Percentiles rank a stretch among this genome's conserved stretches.
Evolutionary conservation across 2,113 vertebrate species (phyloP).

Genomic region (Hippocampus mohnikei): DNA sequence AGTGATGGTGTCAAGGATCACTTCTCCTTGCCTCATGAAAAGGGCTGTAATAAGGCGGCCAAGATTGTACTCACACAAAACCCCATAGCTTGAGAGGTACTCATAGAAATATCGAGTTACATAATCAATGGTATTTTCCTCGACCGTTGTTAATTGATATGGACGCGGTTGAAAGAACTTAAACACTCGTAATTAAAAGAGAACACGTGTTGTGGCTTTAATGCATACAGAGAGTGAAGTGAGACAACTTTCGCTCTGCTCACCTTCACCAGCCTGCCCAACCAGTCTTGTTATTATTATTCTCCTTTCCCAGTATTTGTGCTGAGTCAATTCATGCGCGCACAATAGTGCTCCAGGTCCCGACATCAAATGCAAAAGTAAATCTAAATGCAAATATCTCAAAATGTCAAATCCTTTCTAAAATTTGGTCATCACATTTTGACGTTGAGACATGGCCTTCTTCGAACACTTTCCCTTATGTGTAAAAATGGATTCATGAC

Average conservation of each 20-base stretch:
- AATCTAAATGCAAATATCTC: not conserved
- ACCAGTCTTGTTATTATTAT: not conserved
- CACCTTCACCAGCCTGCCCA: not conserved
- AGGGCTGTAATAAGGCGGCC: conserved; percentile 22
- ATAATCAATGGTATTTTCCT: conserved; percentile 15
- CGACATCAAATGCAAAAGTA: not conserved
- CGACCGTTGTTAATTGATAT: not conserved
- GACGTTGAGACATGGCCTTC: not conserved
- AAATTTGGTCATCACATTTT: not conserved
- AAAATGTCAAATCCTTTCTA: not conserved
- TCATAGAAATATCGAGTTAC: not conserved
- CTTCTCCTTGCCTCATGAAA: conserved; percentile 39
- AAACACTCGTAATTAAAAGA: not conserved
- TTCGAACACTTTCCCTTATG: not conserved
- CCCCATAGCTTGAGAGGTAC: conserved; percentile 8
- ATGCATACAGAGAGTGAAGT: not conserved
- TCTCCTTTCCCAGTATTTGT: not conserved
- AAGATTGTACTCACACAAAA: conserved; percentile 15
- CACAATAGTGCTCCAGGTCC: not conserved
- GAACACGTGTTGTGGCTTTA: not conserved
- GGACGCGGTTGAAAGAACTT: not conserved
- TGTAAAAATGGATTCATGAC: not conserved
- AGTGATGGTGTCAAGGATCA: conserved; percentile 56
- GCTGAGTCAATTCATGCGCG: not conserved
- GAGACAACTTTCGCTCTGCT: not conserved